phyloP scores from a whole-genome alignment of 2,888 invertebrate species.

The Icerya purchasi region DNA sequence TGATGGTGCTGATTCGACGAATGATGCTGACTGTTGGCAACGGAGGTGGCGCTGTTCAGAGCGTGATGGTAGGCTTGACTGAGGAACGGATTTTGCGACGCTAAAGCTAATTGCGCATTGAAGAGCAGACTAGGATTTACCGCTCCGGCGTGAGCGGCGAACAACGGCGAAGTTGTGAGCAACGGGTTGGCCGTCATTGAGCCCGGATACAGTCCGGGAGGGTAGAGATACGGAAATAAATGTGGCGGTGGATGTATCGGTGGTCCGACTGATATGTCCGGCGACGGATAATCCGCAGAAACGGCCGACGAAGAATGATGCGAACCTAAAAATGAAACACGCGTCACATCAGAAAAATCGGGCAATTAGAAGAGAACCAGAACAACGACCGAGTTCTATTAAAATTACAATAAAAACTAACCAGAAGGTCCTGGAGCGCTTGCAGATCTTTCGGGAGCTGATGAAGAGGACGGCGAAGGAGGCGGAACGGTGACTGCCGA shows the following conservation, averaged over 20 bases:
- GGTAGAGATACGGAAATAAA: conserved; percentile 78
- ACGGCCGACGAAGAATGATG: conserved; percentile 22
- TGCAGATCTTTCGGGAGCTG: conserved; percentile 16
- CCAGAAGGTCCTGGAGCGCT: conserved; percentile 19
- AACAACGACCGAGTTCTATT: too few species aligned
- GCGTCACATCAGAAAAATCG: background rate
- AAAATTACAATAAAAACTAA: too few species aligned
- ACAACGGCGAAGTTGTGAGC: conserved; percentile 35
- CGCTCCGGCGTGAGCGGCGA: conserved; percentile 11
- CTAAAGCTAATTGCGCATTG: conserved; percentile 70
- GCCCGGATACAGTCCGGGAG: conserved; percentile 55
- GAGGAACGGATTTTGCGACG: conserved; percentile 64
- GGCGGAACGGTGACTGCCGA: background rate
- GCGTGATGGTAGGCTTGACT: conserved; percentile 27
- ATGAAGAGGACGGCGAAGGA: conserved; percentile 13
- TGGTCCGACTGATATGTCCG: conserved; percentile 83
- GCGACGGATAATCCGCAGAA: conserved; percentile 54
- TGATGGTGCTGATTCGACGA: conserved; percentile 16
- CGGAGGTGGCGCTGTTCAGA: conserved; percentile 6
- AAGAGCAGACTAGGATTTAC: conserved; percentile 64
- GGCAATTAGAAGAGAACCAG: too few species aligned
- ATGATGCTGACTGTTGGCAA: conserved; percentile 19
- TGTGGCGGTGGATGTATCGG: conserved; percentile 77
- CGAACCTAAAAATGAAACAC: conserved; percentile 2
- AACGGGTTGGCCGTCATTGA: conserved; percentile 33